Conservation (phyloP, 2,888 invertebrate species). For the Horisme vitalbata region DNA sequence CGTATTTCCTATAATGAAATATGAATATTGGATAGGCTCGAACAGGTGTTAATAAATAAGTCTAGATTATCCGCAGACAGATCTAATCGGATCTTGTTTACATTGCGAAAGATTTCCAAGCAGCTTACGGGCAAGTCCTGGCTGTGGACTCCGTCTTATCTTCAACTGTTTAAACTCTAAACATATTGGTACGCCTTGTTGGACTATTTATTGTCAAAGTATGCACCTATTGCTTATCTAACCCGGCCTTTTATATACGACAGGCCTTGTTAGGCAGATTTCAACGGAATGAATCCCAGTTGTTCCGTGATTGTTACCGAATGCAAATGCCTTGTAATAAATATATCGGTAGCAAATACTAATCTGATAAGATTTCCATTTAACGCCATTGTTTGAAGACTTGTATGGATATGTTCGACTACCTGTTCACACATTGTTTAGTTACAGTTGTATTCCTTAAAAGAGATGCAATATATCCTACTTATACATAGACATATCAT, state of each 20-base stretch:
- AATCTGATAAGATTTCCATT: constrained; percentile 64
- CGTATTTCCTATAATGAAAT: constrained; percentile 42
- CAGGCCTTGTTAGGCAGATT: constrained; percentile 69
- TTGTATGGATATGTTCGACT: constrained; percentile 34
- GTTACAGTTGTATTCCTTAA: constrained; percentile 7
- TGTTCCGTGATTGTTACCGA: constrained; percentile 64
- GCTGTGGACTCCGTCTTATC: constrained; percentile 46
- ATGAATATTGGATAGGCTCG: constrained; percentile 54
- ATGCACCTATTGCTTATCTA: constrained; percentile 59
- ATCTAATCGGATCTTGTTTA: constrained; percentile 78
- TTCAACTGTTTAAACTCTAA: constrained; percentile 60
- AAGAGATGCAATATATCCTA: constrained; percentile 4
- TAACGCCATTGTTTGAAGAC: constrained; percentile 51
- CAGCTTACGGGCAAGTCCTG: constrained; percentile 38
- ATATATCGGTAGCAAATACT: constrained; percentile 58
- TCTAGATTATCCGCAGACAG: constrained; percentile 60
- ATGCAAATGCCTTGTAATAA: constrained; percentile 67
- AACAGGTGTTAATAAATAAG: constrained; percentile 72
- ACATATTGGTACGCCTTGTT: constrained; percentile 65
- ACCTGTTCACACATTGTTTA: constrained; percentile 19
- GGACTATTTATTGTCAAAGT: constrained; percentile 65
- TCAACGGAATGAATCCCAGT: constrained; percentile 63
- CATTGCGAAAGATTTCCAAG: constrained; percentile 60
- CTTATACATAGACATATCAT: not conserved
- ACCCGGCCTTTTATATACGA: constrained; percentile 56